Base-by-base conservation (phyloP, 2,888 invertebrate species). In the Dusona sp. region DNA sequence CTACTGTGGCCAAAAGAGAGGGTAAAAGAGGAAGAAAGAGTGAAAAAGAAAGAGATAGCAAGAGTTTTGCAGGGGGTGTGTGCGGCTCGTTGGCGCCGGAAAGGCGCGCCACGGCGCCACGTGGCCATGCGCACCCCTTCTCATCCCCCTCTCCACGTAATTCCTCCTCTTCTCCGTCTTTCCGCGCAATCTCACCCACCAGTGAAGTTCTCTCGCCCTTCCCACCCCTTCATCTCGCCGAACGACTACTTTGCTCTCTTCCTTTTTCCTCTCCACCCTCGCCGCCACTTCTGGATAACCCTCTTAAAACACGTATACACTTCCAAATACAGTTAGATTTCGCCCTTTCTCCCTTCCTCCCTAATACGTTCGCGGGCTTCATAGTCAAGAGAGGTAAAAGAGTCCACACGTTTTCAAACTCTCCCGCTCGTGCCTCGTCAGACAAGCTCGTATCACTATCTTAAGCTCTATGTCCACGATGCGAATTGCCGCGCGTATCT, bases 41-140 rank as follows among this genome's bases (percentile, higher is more conserved):
- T 29, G 84, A 87, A 87, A 88, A 70, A 29, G 51, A 38, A 79
- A 48, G 77, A 42, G 38, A 36, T 38, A 67, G 74, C 83, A 90
- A 90, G 90, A 68, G 78, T 75, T 79, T 78, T 78, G 87, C 68
- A n/a, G 80, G 54, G 84, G 75, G 84, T 84, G 85, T 86, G 89
- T 89, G 91, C 90, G 92, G 90, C 90, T 90, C 88, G 89, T 89
- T 91, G 94, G 94, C 94, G 94, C 94, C 94, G 91, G 91, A 89
- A 91, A 91, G 94, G 90, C 94, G 94, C 94, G 94, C 92, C 94
- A 91, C 92, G 93, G 93, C 93, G 93, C 94, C 93, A 93, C 93
- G 93, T 93, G 93, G 92, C 93, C 93, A 94, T 92, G 91, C 89
- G 90, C 90, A 89, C 88, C 88, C 87, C 83, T 77, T 84, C 77